Evolutionary conservation across 2,888 invertebrate species (phyloP).

Genomic region (Dryadula phaetusa): DNA sequence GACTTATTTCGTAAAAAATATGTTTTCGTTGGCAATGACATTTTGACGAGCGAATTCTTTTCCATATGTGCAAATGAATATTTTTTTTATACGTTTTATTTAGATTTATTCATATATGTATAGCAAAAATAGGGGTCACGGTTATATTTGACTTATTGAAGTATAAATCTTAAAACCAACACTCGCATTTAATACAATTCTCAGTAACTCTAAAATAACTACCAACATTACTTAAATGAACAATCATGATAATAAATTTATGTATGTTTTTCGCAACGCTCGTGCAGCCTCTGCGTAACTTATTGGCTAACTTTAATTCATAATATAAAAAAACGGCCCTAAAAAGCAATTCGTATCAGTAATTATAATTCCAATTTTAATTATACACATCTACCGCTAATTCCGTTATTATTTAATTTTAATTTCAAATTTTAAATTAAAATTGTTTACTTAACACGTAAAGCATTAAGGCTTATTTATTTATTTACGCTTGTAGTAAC

Average conservation of each 20-base stretch:
- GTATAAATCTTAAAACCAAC: background rate
- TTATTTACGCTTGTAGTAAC: too few species aligned
- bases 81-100: constrained; percentile 18
- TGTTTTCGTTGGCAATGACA: constrained; percentile 47
- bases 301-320: constrained; percentile 29
- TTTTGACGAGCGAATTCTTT: constrained; percentile 35
- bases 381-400: constrained; percentile 1
- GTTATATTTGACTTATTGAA: constrained; percentile 40
- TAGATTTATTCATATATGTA: constrained; percentile 49
- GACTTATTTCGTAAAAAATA: constrained; percentile 17
- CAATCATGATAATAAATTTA: constrained; percentile 24
- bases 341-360: constrained; percentile 10
- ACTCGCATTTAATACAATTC: background rate
- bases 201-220: background rate
- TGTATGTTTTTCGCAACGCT: constrained; percentile 13
- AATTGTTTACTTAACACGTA: constrained; percentile 14
- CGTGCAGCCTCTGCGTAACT: constrained; percentile 19
- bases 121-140: constrained; percentile 55
- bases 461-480: background rate
- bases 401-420: constrained; percentile 20
- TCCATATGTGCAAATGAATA: constrained; percentile 5
- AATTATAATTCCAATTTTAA: constrained; percentile 9
- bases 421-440: constrained; percentile 19
- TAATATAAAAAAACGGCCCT: constrained; percentile 2
- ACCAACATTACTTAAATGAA: background rate